Conservation (phyloP, 1,140 invertebrate species). For the Lepidurus apus region DNA sequence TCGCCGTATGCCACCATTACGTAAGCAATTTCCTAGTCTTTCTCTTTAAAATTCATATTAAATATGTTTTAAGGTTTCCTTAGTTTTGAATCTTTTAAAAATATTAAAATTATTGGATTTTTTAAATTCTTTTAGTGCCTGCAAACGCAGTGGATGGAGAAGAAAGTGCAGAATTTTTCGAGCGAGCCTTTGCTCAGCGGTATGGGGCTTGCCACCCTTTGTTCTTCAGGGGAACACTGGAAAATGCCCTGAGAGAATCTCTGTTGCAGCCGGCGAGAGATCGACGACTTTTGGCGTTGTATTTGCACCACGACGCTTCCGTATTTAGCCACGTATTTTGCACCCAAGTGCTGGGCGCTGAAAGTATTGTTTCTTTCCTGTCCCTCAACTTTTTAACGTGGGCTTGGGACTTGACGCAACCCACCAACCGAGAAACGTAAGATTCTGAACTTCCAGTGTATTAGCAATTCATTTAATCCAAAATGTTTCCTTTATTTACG, state of each 20-base stretch:
- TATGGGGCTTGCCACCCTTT: constrained; percentile 76
- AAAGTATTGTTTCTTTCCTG: constrained; percentile 79
- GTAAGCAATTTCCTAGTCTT: background rate
- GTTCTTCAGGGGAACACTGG: constrained; percentile 84
- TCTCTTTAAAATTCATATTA: background rate
- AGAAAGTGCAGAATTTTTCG: constrained; percentile 78
- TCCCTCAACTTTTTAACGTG: constrained; percentile 83
- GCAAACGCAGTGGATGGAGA: constrained; percentile 78
- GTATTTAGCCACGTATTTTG: constrained; percentile 94
- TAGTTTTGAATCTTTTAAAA: constrained; percentile 11
- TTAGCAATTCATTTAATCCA: constrained; percentile 32
- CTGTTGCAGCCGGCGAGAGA: constrained; percentile 79
- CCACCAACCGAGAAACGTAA: constrained; percentile 75
- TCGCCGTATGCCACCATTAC: background rate
- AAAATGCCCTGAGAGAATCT: constrained; percentile 82
- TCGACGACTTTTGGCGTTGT: constrained; percentile 84
- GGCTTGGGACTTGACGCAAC: constrained; percentile 90
- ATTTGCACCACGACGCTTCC: constrained; percentile 89
- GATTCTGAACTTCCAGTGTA: constrained; percentile 29
- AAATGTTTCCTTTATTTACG: constrained; percentile 36
- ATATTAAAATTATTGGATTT: background rate
- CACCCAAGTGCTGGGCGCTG: constrained; percentile 82
- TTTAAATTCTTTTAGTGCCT: constrained; percentile 58
- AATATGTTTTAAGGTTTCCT: background rate
- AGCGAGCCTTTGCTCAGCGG: constrained; percentile 71